Evolutionary conservation across 2,888 invertebrate genomes (phyloP), one percentile per base, ranked within the genome.

Genomic region (Apodemia duryi): DNA sequence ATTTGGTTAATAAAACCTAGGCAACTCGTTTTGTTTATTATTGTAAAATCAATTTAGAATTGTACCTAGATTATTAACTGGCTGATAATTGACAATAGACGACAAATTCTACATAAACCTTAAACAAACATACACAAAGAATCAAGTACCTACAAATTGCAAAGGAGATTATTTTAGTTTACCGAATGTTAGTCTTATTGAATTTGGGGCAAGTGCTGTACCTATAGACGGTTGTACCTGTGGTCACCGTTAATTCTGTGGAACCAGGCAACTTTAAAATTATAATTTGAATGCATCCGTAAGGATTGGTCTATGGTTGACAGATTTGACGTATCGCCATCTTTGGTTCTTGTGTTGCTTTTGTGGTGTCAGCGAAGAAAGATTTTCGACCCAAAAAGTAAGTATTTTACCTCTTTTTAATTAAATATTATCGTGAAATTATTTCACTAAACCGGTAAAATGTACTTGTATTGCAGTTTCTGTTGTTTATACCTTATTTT

Each of bases 271-370:
- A 60, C 60, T 13, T 32, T 41, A 61, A 63, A 63, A 66, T 61
- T 63, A 21, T 51, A 65, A 62, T 61, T 62, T 65, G 62, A 65
- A 65, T 62, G 62, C 62, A 43, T 9, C 54, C 57, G 62, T 65
- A 62, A 54, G 52, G 65, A 38, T 52, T 65, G 61, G 54, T 65
- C 57, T 65, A 57, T 52, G 62, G 62, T 65, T 65, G 29, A 62
- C 35, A 62, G 62, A 41, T 62, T 62, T 63, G 61, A 66, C 63
- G 66, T 66, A 61, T 61, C 63, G 66, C 66, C 63, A 66, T 66
- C 61, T 66, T 66, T 52, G 61, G 61, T 61, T 66, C n/a, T n/a
- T n/a, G n/a, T n/a, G n/a, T n/a, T n/a, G n/a, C n/a, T n/a, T 43
- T 61, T 62, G 52, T 11, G 46, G 61, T 32, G 63, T 54, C 41